phyloP scores from a whole-genome alignment of 1,140 invertebrate species.

The Drosophila santomea region DNA sequence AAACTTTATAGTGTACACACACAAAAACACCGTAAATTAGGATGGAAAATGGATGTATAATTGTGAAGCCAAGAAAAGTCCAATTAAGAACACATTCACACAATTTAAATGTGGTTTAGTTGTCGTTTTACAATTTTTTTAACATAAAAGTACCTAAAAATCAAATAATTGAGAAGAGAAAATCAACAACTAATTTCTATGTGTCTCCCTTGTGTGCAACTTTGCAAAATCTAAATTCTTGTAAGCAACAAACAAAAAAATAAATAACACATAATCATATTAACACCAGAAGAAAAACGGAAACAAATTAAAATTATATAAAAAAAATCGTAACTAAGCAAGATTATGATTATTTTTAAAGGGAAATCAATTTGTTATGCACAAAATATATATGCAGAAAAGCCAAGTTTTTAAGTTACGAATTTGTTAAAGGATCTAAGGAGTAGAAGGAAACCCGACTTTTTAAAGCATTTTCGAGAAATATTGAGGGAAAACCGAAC shows the following conservation, averaged over 20 bases:
- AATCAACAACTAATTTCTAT: conserved; percentile 41
- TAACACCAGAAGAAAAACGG: conserved; percentile 28
- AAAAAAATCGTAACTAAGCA: conserved; percentile 29
- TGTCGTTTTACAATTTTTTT: conserved; percentile 9
- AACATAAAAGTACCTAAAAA: conserved; percentile 59
- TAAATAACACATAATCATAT: conserved; percentile 43
- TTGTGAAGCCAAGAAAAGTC: conserved; percentile 29
- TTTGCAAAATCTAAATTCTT: conserved; percentile 30
- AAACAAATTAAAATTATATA: conserved; percentile 27
- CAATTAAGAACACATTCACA: conserved; percentile 28
- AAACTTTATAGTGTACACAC: conserved; percentile 59
- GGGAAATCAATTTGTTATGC: conserved; percentile 54
- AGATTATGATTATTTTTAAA: conserved; percentile 45
- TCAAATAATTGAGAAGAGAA: conserved; percentile 26
- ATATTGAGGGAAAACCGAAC: conserved; percentile 66
- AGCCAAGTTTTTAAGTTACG: conserved; percentile 45
- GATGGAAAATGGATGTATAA: conserved; percentile 12
- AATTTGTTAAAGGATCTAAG: conserved; percentile 50
- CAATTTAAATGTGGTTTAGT: conserved; percentile 34
- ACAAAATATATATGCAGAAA: conserved; percentile 36
- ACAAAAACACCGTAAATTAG: conserved; percentile 25
- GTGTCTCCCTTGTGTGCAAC: conserved; percentile 43
- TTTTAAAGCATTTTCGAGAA: conserved; percentile 80
- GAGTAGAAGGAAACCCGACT: conserved; percentile 42
- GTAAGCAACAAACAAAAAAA: conserved; percentile 5